These are phyloP conservation scores for Antigone vipio DNA, from an alignment of 2,113 vertebrate genomes.

Conservation along the genomic window DNA sequence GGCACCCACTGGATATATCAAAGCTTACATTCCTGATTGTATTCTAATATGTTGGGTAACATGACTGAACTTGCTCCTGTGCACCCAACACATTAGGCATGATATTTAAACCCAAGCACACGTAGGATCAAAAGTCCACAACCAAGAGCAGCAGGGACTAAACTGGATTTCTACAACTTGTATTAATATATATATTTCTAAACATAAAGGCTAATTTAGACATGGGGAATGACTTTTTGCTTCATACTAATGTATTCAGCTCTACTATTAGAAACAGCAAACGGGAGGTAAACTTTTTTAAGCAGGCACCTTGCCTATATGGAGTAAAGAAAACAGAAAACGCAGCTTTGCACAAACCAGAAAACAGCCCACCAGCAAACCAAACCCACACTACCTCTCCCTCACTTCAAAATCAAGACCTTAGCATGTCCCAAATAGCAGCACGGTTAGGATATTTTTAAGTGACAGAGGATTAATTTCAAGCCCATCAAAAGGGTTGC, in stretches of 20 bases:
- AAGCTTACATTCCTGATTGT: not conserved
- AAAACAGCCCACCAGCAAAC: not conserved
- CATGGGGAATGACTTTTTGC: not conserved
- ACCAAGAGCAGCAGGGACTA: not conserved
- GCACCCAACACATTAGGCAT: not conserved
- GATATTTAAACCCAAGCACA: not conserved
- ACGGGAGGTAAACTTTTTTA: not conserved
- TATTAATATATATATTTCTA: not conserved
- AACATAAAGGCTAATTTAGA: not conserved
- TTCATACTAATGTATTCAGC: not conserved
- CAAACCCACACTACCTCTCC: not conserved
- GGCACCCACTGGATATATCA: constrained; percentile 66
- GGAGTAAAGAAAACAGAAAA: not conserved
- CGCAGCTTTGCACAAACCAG: not conserved
- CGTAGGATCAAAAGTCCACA: not conserved
- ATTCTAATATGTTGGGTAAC: not conserved
- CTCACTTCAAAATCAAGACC: not conserved
- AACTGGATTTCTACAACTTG: not conserved
- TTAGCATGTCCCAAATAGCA: not conserved
- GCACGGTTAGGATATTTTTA: not conserved
- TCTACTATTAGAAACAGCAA: not conserved
- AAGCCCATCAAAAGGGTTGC: not conserved
- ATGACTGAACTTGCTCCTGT: not conserved
- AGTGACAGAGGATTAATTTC: not conserved
- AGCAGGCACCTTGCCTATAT: not conserved